Evolutionary conservation across 2,797 vertebrate species (phyloP).

Genomic region (Aeoliscus strigatus): DNA sequence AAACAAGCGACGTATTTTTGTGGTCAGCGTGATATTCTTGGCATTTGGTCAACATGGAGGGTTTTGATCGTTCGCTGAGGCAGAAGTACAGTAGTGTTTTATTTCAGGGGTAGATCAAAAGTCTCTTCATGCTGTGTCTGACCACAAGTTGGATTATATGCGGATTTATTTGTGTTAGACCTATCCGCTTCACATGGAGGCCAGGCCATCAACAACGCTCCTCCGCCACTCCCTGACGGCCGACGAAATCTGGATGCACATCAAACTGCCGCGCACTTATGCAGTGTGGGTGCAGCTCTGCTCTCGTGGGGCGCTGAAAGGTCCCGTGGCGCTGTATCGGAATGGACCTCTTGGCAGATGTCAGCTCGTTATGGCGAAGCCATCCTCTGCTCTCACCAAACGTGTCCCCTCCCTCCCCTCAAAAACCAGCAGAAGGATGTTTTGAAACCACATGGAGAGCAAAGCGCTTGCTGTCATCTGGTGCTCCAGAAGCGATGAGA

Average conservation of each 20-base stretch:
- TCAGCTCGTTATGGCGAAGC: conserved; percentile 17
- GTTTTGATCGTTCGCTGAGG: conserved; percentile 57
- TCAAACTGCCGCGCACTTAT: conserved; percentile 29
- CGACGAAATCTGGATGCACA: conserved; percentile 39
- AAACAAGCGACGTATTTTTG: conserved; percentile 36
- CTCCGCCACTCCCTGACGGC: conserved; percentile 48
- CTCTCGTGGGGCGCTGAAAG: conserved; percentile 17
- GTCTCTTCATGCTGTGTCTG: conserved; percentile 59
- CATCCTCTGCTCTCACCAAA: conserved; percentile 41
- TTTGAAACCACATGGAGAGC: conserved; percentile 12
- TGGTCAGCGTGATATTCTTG: conserved; percentile 50
- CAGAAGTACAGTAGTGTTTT: conserved; percentile 68
- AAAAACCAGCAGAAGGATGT: conserved; percentile 27
- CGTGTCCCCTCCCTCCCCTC: conserved; percentile 36
- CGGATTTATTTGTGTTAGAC: conserved; percentile 67
- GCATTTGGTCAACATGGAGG: conserved; percentile 41
- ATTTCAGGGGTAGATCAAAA: conserved; percentile 69
- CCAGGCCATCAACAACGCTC: conserved; percentile 47
- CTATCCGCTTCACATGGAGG: conserved; percentile 47
- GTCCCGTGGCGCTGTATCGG: conserved; percentile 11
- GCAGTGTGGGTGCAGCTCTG: conserved; percentile 18
- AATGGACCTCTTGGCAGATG: conserved; percentile 22
- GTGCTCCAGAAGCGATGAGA: conserved; percentile 7
- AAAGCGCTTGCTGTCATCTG: conserved; percentile 23
- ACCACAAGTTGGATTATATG: conserved; percentile 64